These are phyloP conservation scores for Aphidoletes aphidimyza DNA, from an alignment of 2,888 invertebrate species.

Conservation along the genomic window DNA sequence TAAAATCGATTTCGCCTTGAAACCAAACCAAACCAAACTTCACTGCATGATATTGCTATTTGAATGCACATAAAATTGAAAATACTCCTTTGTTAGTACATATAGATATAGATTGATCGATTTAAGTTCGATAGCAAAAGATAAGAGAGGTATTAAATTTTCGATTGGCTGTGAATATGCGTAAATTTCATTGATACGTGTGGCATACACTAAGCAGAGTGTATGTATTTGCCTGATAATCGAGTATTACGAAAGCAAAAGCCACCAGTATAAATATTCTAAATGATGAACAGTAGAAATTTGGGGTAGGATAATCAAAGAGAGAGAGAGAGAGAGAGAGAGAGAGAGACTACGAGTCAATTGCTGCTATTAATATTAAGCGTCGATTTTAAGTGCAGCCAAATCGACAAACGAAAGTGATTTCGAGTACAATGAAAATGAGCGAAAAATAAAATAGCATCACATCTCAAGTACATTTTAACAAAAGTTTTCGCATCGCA, in stretches of 20 bases:
- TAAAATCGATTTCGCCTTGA: slow-evolving; percentile 5
- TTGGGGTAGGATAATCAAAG: not conserved
- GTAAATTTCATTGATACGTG: not conserved
- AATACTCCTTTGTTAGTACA: not conserved
- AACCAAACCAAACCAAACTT: not conserved
- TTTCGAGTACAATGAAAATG: slow-evolving; percentile 17
- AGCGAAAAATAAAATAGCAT: slow-evolving; percentile 33
- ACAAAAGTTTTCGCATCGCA: not conserved
- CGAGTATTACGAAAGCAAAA: no score
- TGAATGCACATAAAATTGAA: slow-evolving; percentile 12
- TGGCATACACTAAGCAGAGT: not conserved
- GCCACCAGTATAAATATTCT: no score
- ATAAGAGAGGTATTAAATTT: slow-evolving; percentile 1
- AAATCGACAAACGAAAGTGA: slow-evolving; percentile 43
- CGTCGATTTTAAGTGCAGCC: not conserved
- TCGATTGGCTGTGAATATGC: not conserved
- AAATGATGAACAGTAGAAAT: no score
- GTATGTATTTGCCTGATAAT: not conserved
- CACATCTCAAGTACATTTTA: not conserved
- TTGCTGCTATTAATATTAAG: not conserved
- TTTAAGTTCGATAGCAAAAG: not conserved
- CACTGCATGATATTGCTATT: not conserved
- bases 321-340: no score
- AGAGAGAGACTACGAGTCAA: no score
- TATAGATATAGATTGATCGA: not conserved